Evolutionary conservation across 2,797 vertebrate genomes (phyloP), one percentile per base, ranked within the genome.

Genomic region (Cheirogaleus major): DNA sequence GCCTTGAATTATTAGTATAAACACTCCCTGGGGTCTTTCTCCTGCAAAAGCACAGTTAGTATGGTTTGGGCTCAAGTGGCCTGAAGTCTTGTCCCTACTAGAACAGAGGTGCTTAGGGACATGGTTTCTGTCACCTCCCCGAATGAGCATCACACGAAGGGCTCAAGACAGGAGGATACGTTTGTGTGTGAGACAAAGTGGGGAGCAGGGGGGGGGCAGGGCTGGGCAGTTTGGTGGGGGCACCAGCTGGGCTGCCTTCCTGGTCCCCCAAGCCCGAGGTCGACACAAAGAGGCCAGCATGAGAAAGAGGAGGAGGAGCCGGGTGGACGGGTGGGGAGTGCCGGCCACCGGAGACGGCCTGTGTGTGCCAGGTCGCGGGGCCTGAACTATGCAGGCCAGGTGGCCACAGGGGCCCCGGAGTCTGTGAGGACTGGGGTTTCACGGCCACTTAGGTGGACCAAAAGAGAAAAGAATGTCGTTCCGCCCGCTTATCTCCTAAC

Each of bases 401-500:
- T 93, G 94, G 73, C 96, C 96, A 57, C 97, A 96, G 98, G 97
- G 97, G 95, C 97, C 96, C 94, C 98, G 99, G 98, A 96, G 98
- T 98, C 99, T 99, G 99, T 99, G 99, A 99, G 99, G 98, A 98
- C 98, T 98, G 98, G 98, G 98, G 98, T 98, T 99, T 98, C 98
- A 98, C 98, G 99, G 98, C 99, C 99, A 99, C 99, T 99, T 99
- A 99, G 98, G 98, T 99, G 98, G 98, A 98, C 98, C 98, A 98
- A 99, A 99, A 99, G 98, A 99, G 99, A 99, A 99, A 99, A 99
- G 99, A 99, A 98, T 99, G 99, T 99, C 99, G 99, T 99, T 99
- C 99, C 97, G 98, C 99, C 99, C 99, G 98, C 99, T 99, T 99
- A 99, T 99, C 99, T 99, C 98, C 99, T 99, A 99, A 99, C 99